These are phyloP conservation scores for Mus spicilegus DNA, from an alignment of 2,113 vertebrate genomes.

Conservation along the genomic window DNA sequence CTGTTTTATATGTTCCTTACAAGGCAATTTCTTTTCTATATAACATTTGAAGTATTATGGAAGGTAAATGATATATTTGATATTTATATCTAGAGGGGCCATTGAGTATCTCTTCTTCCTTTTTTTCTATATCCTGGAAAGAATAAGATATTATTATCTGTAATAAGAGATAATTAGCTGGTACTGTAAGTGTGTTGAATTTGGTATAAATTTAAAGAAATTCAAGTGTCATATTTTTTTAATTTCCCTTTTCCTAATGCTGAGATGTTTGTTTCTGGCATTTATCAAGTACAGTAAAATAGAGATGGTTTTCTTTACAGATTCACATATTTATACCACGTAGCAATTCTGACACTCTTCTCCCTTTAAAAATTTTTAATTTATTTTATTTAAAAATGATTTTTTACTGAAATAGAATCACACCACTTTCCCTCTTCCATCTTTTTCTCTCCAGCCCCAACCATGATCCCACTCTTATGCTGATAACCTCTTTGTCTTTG, in stretches of 20 bases:
- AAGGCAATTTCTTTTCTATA: not conserved
- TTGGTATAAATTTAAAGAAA: not conserved
- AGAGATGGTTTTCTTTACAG: not conserved
- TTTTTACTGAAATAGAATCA: not conserved
- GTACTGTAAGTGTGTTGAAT: not conserved
- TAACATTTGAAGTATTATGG: not conserved
- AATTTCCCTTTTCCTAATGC: not conserved
- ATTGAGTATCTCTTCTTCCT: not conserved
- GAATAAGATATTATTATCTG: not conserved
- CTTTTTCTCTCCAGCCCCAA: not conserved
- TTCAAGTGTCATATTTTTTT: not conserved
- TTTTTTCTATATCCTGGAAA: not conserved
- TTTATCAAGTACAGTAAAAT: not conserved
- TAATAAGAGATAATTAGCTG: not conserved
- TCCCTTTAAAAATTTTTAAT: not conserved
- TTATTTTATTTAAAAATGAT: not conserved
- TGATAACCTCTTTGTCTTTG: not conserved
- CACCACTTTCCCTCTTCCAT: not conserved
- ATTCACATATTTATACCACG: not conserved
- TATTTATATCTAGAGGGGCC: not conserved
- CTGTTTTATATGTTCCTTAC: not conserved
- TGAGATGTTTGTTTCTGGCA: not conserved
- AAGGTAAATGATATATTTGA: not conserved
- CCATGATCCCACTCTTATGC: not conserved
- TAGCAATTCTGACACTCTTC: not conserved